These are phyloP conservation scores for Disparrhopalites patrizii DNA, from an alignment of 2,888 invertebrate genomes.

Conservation along the genomic window DNA sequence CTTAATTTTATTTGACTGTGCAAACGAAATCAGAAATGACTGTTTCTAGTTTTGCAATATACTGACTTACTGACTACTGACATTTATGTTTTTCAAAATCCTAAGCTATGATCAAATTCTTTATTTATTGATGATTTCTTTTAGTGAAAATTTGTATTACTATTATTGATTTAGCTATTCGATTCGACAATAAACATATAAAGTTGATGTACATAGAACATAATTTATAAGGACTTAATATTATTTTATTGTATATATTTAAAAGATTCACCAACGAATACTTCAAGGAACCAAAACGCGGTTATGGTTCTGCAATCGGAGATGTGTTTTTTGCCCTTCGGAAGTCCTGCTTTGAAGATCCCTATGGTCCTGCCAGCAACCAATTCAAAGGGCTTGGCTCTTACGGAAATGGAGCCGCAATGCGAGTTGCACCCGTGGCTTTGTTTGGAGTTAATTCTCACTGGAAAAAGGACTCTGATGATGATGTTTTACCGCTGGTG, in stretches of 20 bases:
- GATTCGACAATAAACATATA: no score
- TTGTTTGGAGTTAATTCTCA: slow-evolving; percentile 58
- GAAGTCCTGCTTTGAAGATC: slow-evolving; percentile 57
- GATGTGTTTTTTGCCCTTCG: slow-evolving; percentile 57
- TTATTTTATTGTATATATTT: neutral
- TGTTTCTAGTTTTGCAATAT: no score
- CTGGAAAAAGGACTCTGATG: slow-evolving; percentile 52
- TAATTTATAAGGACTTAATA: neutral
- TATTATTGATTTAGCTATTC: no score
- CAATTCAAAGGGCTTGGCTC: slow-evolving; percentile 67
- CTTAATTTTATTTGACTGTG: no score
- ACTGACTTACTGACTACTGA: no score
- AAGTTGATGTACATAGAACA: no score
- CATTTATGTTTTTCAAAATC: no score
- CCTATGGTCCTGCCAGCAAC: slow-evolving; percentile 61
- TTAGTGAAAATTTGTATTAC: no score
- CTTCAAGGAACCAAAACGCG: slow-evolving; percentile 60
- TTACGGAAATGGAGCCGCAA: slow-evolving; percentile 73
- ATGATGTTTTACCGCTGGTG: slow-evolving; percentile 52
- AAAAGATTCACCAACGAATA: slow-evolving; percentile 60
- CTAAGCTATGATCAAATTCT: no score
- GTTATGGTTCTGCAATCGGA: slow-evolving; percentile 63
- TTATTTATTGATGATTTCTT: no score
- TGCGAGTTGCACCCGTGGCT: slow-evolving; percentile 66
- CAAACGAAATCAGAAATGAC: no score